A percentile compares a stretch with the other conserved stretches of the same genome.
These are phyloP conservation scores for Lutjanus erythropterus DNA, from an alignment of 2,113 vertebrate genomes.

Conservation along the genomic window DNA sequence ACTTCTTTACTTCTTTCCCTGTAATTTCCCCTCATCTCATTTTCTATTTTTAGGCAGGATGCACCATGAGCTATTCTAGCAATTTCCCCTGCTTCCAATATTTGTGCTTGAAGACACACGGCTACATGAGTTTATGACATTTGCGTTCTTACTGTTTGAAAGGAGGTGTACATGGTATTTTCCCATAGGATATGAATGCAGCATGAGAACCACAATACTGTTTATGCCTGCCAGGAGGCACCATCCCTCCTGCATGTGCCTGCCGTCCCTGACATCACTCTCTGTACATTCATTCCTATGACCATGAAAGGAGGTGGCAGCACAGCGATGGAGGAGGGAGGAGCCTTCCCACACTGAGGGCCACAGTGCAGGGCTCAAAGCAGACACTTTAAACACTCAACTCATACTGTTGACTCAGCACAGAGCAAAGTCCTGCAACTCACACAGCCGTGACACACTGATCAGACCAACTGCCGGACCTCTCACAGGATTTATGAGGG, in stretches of 20 bases:
- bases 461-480: not conserved
- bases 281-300: not conserved
- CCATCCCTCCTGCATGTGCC: not conserved
- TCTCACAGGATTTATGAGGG: not conserved
- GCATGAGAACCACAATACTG: not conserved
- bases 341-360: conserved; percentile 22
- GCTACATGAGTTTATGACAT: no score
- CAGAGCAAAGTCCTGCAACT: not conserved
- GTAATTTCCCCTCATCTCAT: no score
- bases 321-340: conserved; percentile 8
- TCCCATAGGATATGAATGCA: not conserved
- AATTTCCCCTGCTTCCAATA: not conserved
- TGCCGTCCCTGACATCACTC: not conserved
- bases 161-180: not conserved
- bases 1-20: no score
- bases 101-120: no score
- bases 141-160: not conserved
- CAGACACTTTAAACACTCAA: not conserved
- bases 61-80: no score
- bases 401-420: conserved; percentile 5
- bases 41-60: no score
- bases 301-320: conserved; percentile 42
- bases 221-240: not conserved
- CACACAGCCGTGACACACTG: not conserved
- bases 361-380: not conserved